Percentiles rank a stretch among this genome's conserved stretches.
phyloP scores from a whole-genome alignment of 2,888 invertebrate species.

The Phania funesta region DNA sequence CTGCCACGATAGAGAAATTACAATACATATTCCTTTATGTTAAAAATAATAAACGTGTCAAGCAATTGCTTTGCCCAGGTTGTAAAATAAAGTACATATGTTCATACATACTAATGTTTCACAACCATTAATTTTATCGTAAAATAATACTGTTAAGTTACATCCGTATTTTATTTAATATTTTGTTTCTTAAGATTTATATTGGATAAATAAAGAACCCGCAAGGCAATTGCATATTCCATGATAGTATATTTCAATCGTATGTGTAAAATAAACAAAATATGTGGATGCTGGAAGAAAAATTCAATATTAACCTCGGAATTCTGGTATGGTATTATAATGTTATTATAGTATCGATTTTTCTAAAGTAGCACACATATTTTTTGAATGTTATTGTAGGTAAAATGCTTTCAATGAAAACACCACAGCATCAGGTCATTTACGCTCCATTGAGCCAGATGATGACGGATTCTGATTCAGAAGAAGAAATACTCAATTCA shows the following conservation, averaged over 20 bases:
- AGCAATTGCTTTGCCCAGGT: background rate
- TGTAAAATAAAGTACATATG: background rate
- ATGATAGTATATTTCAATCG: conserved; percentile 12
- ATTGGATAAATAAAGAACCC: background rate
- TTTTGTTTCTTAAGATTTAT: background rate
- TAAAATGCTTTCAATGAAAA: conserved; percentile 80
- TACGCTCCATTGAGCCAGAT: conserved; percentile 90
- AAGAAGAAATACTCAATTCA: conserved; percentile 77
- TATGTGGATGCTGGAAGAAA: conserved; percentile 74
- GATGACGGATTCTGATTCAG: conserved; percentile 86
- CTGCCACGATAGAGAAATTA: too few relatives aligned
- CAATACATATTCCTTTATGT: background rate
- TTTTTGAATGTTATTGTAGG: conserved; percentile 67
- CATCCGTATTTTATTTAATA: conserved; percentile 18
- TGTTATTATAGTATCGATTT: conserved; percentile 74
- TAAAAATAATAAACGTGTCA: background rate
- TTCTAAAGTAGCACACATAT: conserved; percentile 56
- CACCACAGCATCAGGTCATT: conserved; percentile 81
- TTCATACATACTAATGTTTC: background rate
- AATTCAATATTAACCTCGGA: conserved; percentile 72
- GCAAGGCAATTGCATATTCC: background rate
- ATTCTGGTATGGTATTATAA: conserved; percentile 68
- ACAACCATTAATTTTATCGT: conserved; percentile 1
- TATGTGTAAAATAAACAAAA: conserved; percentile 63
- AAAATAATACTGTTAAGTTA: conserved; percentile 32